Evolutionary conservation across 2,888 invertebrate genomes (phyloP), one percentile per base, ranked within the genome.

Genomic region (Lottia gigantea): DNA sequence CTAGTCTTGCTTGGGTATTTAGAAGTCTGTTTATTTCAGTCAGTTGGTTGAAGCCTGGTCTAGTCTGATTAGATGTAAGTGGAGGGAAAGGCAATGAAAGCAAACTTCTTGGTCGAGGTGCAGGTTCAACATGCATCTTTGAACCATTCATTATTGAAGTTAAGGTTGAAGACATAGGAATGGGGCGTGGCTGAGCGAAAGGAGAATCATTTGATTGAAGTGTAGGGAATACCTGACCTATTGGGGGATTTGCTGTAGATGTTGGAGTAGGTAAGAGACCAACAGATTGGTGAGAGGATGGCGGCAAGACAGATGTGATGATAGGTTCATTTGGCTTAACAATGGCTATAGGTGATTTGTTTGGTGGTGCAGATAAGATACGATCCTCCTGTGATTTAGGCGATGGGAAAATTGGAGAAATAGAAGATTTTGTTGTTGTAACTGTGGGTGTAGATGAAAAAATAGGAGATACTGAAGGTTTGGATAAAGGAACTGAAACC

Each of bases 1-100:
- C 79, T 46, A 78, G 70, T 26, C 72, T 76, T 16, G 80, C 81
- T 63, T 82, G 82, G 16, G 80, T 78, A 67, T 80, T 82, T 4
- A 85, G 72, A 47, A 85, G 78, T 68, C 83, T 82, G n/a, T 83
- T 84, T 47, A 84, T 79, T 66, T 84, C 74, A 68, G 71, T 72
- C 63, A 80, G 67, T 64, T 79, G 78, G 46, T 49, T 26, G 64
- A 49, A 49, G 46, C 64, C 47, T 31, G 49, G 49, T 16, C 19
- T 69, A 49, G n/a, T 69, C 46, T 49, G 26, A n/a, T 19, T 40
- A 16, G 64, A n/a, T 40, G 16, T 26, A 46, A 55, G 63, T n/a
- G 64, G 26, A 14, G 45, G 26, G 26, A 46, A 31, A 1, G 65
- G 26, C 12, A 65, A 68, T 49, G 63, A 26, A 26, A 67, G 19